A percentile compares a stretch with the other conserved stretches of the same genome.
Conservation (phyloP, 2,113 vertebrate genomes). For the Xiphias gladius region DNA sequence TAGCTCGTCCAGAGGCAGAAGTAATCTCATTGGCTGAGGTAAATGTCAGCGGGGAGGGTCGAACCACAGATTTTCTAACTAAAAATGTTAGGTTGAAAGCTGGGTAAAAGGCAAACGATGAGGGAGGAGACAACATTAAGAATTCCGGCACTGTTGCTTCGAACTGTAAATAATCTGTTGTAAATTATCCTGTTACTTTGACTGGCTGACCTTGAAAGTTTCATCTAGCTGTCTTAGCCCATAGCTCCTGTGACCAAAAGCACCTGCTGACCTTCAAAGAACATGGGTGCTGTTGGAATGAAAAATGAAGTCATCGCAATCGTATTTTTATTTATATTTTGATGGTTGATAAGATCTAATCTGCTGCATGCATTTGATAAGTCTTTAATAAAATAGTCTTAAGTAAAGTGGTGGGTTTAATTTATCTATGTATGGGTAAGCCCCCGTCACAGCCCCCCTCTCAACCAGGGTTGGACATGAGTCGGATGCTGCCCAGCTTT, state of each 20-base stretch:
- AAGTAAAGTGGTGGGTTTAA: too few relatives aligned
- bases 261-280: constrained; percentile 22
- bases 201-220: constrained; percentile 49
- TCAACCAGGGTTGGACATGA: too few relatives aligned
- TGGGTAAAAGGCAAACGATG: constrained; percentile 34
- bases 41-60: constrained; percentile 49
- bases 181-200: neutral
- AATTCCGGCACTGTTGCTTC: constrained; percentile 1
- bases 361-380: neutral
- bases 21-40: constrained; percentile 18
- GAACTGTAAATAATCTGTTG: neutral
- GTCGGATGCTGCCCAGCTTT: too few relatives aligned
- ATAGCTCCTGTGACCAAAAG: constrained; percentile 13
- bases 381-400: too few relatives aligned
- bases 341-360: neutral
- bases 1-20: neutral
- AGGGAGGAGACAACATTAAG: neutral
- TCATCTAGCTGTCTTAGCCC: neutral
- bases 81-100: neutral
- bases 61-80: neutral
- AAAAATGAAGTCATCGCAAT: constrained; percentile 1
- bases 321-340: neutral
- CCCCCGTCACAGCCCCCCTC: too few relatives aligned
- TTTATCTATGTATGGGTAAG: too few relatives aligned
- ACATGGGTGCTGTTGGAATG: neutral